These are phyloP conservation scores for Caenorhabditis macrosperma DNA, from an alignment of 2,888 invertebrate genomes.

Conservation along the genomic window DNA sequence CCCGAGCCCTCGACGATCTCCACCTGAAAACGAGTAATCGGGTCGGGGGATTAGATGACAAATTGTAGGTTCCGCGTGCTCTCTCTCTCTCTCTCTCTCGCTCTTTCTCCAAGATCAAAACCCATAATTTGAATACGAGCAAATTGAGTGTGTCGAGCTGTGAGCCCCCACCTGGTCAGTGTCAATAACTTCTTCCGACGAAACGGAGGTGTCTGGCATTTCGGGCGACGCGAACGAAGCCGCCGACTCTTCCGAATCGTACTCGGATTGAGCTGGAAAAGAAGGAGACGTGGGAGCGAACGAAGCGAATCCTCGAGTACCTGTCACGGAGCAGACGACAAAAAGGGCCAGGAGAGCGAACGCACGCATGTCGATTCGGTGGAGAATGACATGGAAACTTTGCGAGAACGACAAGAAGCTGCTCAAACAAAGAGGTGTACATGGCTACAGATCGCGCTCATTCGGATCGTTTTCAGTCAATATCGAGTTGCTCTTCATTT, in stretches of 20 bases:
- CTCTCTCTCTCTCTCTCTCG: no score
- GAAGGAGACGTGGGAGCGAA: no score
- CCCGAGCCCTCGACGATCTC: constrained; percentile 23
- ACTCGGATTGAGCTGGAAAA: constrained; percentile 22
- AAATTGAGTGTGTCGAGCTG: no score
- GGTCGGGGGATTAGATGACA: background rate
- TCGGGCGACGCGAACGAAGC: background rate
- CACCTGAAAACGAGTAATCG: background rate
- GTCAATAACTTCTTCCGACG: constrained; percentile 11
- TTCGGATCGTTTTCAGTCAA: constrained; percentile 33
- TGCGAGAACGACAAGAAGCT: constrained; percentile 32
- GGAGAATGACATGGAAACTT: constrained; percentile 18
- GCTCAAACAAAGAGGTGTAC: constrained; percentile 26
- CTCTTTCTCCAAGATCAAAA: background rate
- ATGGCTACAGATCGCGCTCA: background rate
- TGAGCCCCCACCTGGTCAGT: background rate
- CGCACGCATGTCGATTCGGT: constrained; percentile 12
- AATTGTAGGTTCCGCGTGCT: background rate
- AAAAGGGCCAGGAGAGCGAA: background rate
- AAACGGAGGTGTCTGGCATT: background rate
- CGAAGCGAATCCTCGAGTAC: no score
- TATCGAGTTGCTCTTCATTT: constrained; percentile 13
- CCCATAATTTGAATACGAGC: background rate
- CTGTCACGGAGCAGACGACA: constrained; percentile 11
- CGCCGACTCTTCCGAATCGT: constrained; percentile 24